Base-by-base conservation (phyloP, 2,888 invertebrate genomes). In the Diploptera punctata region DNA sequence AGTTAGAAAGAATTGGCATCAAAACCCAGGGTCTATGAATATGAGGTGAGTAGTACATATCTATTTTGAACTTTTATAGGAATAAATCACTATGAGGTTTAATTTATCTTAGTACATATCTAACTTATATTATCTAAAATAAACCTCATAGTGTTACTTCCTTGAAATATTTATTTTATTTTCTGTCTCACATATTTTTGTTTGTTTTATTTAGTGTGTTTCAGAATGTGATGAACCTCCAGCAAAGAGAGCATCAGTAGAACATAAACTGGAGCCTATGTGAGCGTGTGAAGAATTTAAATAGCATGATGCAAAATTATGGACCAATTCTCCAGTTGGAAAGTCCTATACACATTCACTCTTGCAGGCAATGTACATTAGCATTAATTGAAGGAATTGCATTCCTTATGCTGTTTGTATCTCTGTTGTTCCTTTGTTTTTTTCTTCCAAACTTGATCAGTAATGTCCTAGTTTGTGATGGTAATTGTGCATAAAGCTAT, bases 191-290 rank as follows among this genome's bases (percentile, higher is more conserved):
- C 19, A 24, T 18, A 3, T 29, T 68, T 33, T n/a, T 18, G 0
- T 33, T 67, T n/a, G 57, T 38, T 21, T 16, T n/a, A 16, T 60
- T 33, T 44, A 72, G 65, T 57, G 49, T 18, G 72, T 60, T 69
- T 43, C 60, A 52, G 62, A 69, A 16, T 69, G 69, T 65, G 62
- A 49, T 10, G 72, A 72, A 44, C 72, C 72, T 54, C 72, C 72
- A 24, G 16, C 54, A 24, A 72, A 72, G 44, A 61, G 65, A 60
- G 19, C 62, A 65, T 47, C 60, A 19, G 19, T 69, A 13, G 69
- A 57, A 10, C 33, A 57, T 29, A 72, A 72, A 16, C 13, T 72
- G 54, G 69, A 72, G 38, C 57, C 61, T 44, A 44, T 69, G 69
- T 69, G 69, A 69, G 31, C n/a, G 18, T 19, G 67, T 67, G 29